Conservation (phyloP, 2,113 vertebrate species). For the Neopipo cinnamomea region DNA sequence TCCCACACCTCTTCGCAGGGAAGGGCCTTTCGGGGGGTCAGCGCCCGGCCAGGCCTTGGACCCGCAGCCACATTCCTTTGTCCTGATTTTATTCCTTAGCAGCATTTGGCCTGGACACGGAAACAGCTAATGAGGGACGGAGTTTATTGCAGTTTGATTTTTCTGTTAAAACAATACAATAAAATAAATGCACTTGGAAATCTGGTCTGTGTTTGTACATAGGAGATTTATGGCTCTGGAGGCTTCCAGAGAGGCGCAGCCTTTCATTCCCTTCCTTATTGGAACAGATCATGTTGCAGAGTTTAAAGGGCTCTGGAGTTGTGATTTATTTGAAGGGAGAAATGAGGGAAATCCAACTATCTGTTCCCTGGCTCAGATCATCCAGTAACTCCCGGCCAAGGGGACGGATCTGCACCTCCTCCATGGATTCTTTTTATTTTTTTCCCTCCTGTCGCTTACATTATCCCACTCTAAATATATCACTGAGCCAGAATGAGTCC, state of each 20-base stretch:
- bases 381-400: slow-evolving; percentile 1
- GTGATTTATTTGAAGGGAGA: slow-evolving; percentile 70
- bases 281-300: slow-evolving; percentile 68
- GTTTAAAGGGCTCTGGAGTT: slow-evolving; percentile 70
- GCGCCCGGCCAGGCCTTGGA: background rate
- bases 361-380: slow-evolving; percentile 57
- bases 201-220: slow-evolving; percentile 68
- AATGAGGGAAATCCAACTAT: slow-evolving; percentile 66
- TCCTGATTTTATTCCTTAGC: slow-evolving; percentile 41
- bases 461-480: slow-evolving; percentile 25
- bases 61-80: slow-evolving; percentile 45
- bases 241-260: slow-evolving; percentile 62
- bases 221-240: slow-evolving; percentile 66
- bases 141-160: slow-evolving; percentile 66
- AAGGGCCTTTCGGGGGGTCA: background rate
- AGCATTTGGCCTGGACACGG: slow-evolving; percentile 19
- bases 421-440: background rate
- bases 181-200: slow-evolving; percentile 70
- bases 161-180: slow-evolving; percentile 73
- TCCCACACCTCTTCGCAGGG: background rate
- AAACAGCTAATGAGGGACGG: slow-evolving; percentile 55
- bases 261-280: slow-evolving; percentile 72
- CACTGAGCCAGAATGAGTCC: background rate
- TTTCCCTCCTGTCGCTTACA: background rate
- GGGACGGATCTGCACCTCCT: slow-evolving; percentile 31